Conservation (phyloP, 2,113 vertebrate species). For the Indicator indicator region DNA sequence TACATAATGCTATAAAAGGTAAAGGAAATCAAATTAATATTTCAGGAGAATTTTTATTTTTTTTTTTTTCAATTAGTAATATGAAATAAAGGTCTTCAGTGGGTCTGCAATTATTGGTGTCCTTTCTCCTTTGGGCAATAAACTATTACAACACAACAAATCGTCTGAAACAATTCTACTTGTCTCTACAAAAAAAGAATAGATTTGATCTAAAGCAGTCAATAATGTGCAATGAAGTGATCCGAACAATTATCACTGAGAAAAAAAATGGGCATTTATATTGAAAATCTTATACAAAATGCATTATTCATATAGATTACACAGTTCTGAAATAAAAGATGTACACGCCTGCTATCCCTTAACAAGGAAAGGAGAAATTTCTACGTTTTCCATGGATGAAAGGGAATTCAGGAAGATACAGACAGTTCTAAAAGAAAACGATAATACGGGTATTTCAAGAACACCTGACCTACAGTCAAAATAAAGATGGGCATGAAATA, state of each 20-base stretch:
- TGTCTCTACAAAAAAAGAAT: neutral
- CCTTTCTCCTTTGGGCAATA: neutral
- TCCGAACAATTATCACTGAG: neutral
- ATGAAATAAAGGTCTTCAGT: neutral
- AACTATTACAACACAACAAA: neutral
- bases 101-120: neutral
- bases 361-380: constrained; percentile 13
- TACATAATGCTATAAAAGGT: neutral
- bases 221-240: neutral
- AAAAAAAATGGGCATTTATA: neutral
- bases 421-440: constrained; percentile 16
- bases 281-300: neutral
- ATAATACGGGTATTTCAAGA: constrained; percentile 4
- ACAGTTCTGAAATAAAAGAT: neutral
- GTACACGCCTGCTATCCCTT: neutral
- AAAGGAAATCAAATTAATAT: neutral
- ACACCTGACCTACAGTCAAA: constrained; percentile 2
- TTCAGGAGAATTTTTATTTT: neutral
- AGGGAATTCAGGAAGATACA: neutral
- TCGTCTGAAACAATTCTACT: neutral
- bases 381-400: constrained; percentile 17
- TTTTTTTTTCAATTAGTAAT: neutral
- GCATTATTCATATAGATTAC: neutral
- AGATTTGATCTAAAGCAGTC: neutral
- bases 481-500: neutral